Evolutionary conservation across 2,113 vertebrate species (phyloP).

Genomic region (Nannospalax galili): DNA sequence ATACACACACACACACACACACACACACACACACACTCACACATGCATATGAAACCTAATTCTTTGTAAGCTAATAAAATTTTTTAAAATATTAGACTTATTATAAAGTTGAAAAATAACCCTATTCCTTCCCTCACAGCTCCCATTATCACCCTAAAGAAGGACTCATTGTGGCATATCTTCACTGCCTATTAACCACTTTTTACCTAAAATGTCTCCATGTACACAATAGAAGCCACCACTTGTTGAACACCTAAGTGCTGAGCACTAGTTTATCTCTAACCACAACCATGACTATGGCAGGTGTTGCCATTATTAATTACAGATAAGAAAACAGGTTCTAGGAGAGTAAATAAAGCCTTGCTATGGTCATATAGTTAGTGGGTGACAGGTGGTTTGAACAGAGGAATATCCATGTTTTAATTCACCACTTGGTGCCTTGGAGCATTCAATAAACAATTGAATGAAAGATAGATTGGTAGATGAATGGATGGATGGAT

Average conservation of each 20-base stretch:
- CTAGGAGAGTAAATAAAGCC: conserved; percentile 16
- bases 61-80: neutral
- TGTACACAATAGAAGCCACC: neutral
- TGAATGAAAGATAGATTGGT: neutral
- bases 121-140: neutral
- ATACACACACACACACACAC: too few species aligned
- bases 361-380: neutral
- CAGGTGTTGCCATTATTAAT: neutral
- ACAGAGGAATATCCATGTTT: too few species aligned
- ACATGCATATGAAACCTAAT: neutral
- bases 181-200: neutral
- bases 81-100: too few species aligned
- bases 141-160: neutral
- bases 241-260: neutral
- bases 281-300: neutral
- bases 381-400: neutral
- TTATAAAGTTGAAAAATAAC: neutral
- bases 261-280: neutral
- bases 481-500: neutral
- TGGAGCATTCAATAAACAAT: neutral
- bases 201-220: neutral
- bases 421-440: too few species aligned
- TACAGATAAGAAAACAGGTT: neutral
- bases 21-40: too few species aligned
- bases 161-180: neutral